A percentile compares a stretch with the other conserved stretches of the same genome.
Conservation (phyloP, 2,113 vertebrate species). For the Oreochromis aureus region DNA sequence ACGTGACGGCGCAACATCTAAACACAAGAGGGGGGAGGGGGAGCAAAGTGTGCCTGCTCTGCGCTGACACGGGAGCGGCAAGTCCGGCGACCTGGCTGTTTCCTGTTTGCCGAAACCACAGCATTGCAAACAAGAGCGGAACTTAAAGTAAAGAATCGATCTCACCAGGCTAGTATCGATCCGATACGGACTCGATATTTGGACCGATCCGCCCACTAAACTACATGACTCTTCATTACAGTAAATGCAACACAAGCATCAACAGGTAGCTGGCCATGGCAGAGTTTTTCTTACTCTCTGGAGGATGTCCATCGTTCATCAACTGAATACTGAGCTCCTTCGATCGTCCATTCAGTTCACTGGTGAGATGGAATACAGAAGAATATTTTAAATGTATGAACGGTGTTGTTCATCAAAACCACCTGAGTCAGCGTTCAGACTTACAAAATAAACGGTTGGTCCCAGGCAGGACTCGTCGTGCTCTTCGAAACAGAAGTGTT, state of each 20-base stretch:
- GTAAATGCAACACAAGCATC: background rate
- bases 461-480: constrained; percentile 77
- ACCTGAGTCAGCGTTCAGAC: constrained; percentile 25
- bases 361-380: constrained; percentile 45
- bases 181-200: background rate
- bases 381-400: background rate
- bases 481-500: constrained; percentile 72
- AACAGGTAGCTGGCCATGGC: accelerated
- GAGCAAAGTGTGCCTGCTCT: background rate
- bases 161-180: background rate
- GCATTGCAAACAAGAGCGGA: accelerated
- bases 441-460: constrained; percentile 92
- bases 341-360: constrained; percentile 91
- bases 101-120: accelerated
- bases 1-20: background rate
- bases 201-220: background rate
- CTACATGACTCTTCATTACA: background rate
- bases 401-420: accelerated
- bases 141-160: background rate
- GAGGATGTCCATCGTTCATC: constrained; percentile 68
- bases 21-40: background rate
- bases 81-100: background rate
- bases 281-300: constrained; percentile 72
- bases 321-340: constrained; percentile 83
- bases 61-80: background rate